phyloP scores from a whole-genome alignment of 35 echinoderm and acorn worm genomes.

The Holothuria glaberrima region DNA sequence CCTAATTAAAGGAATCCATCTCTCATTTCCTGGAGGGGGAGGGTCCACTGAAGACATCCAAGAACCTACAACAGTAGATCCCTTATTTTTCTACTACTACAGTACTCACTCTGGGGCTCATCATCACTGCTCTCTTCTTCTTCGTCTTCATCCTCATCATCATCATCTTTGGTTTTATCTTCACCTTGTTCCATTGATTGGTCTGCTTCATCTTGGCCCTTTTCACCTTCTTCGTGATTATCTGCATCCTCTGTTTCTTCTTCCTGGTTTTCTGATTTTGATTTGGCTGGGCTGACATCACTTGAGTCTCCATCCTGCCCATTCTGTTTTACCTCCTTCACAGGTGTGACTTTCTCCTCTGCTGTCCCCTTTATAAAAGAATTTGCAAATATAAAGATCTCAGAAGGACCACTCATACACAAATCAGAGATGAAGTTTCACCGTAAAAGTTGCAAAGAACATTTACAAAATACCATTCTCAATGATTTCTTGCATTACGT shows the following conservation, averaged over 20 bases:
- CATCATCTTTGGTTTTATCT: slow-evolving; percentile 18
- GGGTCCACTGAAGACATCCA: too few relatives aligned
- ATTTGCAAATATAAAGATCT: too few relatives aligned
- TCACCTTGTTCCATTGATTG: slow-evolving; percentile 33
- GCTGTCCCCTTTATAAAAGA: too few relatives aligned
- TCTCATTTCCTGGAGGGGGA: too few relatives aligned
- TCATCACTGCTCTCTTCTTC: slow-evolving; percentile 67
- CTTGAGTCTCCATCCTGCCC: slow-evolving; percentile 25
- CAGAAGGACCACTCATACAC: too few relatives aligned
- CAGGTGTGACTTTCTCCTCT: slow-evolving; percentile 17
- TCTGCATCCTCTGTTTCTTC: neutral
- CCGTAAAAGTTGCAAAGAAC: too few relatives aligned
- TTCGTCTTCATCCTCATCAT: slow-evolving; percentile 41
- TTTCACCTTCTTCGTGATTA: slow-evolving; percentile 23
- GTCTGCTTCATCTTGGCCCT: slow-evolving; percentile 12
- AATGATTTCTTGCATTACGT: too few relatives aligned
- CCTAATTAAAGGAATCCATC: too few relatives aligned
- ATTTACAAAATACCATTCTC: too few relatives aligned
- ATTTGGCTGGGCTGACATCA: neutral
- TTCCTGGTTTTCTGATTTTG: neutral
- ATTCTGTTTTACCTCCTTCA: slow-evolving; percentile 43
- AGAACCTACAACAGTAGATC: too few relatives aligned
- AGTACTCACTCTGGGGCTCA: slow-evolving; percentile 49
- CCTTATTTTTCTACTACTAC: neutral
- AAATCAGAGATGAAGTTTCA: too few relatives aligned